Evolutionary conservation across 2,797 vertebrate genomes (phyloP).

Genomic region (Sus cebifrons): DNA sequence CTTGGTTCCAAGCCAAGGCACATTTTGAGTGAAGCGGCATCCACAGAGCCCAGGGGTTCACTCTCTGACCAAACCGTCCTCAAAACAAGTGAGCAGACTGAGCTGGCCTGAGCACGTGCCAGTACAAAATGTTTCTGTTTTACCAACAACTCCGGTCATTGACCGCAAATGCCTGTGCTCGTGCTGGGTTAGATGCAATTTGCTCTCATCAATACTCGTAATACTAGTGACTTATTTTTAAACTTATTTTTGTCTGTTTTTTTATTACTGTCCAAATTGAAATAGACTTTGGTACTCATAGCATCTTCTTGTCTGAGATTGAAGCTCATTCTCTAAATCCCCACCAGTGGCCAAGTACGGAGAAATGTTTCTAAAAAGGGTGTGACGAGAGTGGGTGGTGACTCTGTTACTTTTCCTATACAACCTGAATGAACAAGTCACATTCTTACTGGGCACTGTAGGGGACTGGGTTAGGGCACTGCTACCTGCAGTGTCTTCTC

Average conservation of each 20-base stretch:
- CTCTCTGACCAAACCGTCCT: background rate
- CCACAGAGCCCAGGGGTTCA: background rate
- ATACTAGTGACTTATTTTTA: too few species aligned
- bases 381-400: background rate
- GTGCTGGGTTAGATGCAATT: background rate
- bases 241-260: background rate
- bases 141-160: background rate
- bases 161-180: background rate
- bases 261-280: background rate
- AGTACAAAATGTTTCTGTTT: slow-evolving; percentile 53
- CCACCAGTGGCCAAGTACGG: background rate
- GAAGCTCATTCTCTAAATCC: background rate
- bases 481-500: background rate
- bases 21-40: background rate
- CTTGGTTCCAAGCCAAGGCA: background rate
- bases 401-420: background rate
- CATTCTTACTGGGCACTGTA: rapidly evolving
- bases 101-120: background rate
- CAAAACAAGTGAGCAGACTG: background rate
- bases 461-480: rapidly evolving
- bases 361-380: background rate
- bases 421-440: background rate
- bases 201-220: rapidly evolving
- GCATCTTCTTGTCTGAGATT: background rate
- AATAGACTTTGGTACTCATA: background rate